Evolutionary conservation across 2,888 invertebrate genomes (phyloP), one percentile per base, ranked within the genome.

Genomic region (Poecilus cupreus): DNA sequence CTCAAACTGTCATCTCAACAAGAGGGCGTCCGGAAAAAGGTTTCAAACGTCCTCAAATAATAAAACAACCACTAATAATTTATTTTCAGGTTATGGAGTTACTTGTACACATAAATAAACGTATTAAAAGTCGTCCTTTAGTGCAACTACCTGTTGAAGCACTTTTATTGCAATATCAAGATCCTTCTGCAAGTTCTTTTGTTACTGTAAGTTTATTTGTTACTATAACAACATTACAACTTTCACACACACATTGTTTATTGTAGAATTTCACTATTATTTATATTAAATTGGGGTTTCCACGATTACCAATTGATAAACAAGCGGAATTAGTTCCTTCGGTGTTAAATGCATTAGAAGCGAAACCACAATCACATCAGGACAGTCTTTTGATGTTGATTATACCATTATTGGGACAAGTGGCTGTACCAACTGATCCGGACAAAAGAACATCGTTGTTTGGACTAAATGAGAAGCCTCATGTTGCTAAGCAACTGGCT

Each of bases 211-310:
- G 93, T 91, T 43, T 76, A 43, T 39, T 79, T 46, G 49, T 16
- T 8, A 22, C 13, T 39, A 20, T 13, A 46, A n/a, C n/a, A n/a
- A n/a, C n/a, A n/a, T n/a, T n/a, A n/a, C n/a, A n/a, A n/a, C n/a
- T n/a, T n/a, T n/a, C n/a, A n/a, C n/a, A n/a, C n/a, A 20, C n/a
- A n/a, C 75, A 24, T 51, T 76, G 22, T 83, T 87, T 60, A 86
- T 92, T 92, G 18, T 90, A 97, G 95, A 98, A 98, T 89, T 98
- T 98, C 87, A 93, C 96, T 10, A 96, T 98, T 80, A 96, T 98
- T 85, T 98, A 98, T 88, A 94, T 98, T 83, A 97, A 96, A 87
- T 93, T 97, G 92, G 98, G 98, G 6, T 98, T 93, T 89, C 96
- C 97, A 0, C 91, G 98, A 76, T 89, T 97, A 85, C 92, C 94